Percentiles rank a stretch among this genome's conserved stretches.
These are phyloP conservation scores for Trachythela sp. DNA, from an alignment of 64 coral and sea anemone species.

Conservation along the genomic window DNA sequence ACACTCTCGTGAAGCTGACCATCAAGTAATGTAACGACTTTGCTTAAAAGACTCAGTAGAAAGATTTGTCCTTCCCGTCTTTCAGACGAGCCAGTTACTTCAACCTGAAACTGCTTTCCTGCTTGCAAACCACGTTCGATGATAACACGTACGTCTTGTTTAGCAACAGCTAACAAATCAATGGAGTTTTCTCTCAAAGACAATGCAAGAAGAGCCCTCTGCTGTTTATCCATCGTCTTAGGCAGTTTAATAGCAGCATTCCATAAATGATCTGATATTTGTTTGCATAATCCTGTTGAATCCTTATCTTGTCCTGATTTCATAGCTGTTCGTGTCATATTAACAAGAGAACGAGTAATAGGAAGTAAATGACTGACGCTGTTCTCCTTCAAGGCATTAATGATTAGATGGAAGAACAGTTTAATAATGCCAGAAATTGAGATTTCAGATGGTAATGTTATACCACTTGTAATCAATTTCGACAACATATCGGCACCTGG, in stretches of 20 bases:
- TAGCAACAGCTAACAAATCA: neutral
- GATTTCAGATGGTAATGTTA: neutral
- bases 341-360: neutral
- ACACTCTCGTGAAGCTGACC: neutral
- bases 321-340: neutral
- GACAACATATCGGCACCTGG: neutral
- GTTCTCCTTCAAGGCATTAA: neutral
- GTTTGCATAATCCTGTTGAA: neutral
- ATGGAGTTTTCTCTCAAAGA: neutral
- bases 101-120: neutral
- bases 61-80: neutral
- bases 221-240: neutral
- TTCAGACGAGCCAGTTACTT: neutral
- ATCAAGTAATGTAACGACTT: neutral
- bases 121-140: neutral
- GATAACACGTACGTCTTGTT: neutral
- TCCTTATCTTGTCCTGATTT: neutral
- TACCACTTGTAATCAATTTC: neutral
- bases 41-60: neutral
- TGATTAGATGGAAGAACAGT: neutral
- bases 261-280: neutral
- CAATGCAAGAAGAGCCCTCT: neutral
- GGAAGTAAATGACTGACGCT: neutral
- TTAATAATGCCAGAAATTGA: neutral
- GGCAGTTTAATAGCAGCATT: constrained; percentile 14